Conservation (phyloP, 2,113 vertebrate species). For the Ptyas mucosa region DNA sequence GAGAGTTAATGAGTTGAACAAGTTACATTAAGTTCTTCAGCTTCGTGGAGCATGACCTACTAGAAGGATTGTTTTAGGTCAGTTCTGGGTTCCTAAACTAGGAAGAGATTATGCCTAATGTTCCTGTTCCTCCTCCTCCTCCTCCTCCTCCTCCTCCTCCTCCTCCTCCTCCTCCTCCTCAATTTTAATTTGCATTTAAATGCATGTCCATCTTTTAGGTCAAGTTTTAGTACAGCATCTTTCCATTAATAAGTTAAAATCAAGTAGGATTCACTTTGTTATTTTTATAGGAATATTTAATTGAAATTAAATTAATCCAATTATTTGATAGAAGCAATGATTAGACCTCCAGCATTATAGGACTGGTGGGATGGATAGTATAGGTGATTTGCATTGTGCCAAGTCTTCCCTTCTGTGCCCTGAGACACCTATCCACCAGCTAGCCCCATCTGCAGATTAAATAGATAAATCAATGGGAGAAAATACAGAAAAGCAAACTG, state of each 20-base stretch:
- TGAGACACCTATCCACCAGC: neutral
- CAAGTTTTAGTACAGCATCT: neutral
- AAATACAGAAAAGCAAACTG: neutral
- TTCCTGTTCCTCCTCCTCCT: neutral
- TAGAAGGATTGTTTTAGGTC: neutral
- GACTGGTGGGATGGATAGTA: neutral
- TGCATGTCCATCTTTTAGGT: neutral
- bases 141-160: too few relatives aligned
- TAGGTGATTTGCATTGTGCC: neutral
- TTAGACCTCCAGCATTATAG: neutral
- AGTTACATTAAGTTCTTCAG: neutral
- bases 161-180: neutral
- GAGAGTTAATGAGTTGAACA: neutral
- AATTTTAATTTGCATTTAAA: neutral
- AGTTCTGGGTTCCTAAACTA: neutral
- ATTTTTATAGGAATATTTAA: neutral
- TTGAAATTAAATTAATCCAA: neutral
- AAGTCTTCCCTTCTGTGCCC: neutral
- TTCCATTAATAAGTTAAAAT: neutral
- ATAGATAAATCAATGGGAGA: neutral
- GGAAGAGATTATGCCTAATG: neutral
- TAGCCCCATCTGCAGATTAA: neutral
- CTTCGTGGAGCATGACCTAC: neutral
- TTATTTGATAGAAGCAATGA: neutral
- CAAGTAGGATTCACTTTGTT: neutral